A percentile compares a stretch with the other conserved stretches of the same genome.
These are phyloP conservation scores for Campopleginae sp. DNA, from an alignment of 2,888 invertebrate genomes.

Conservation along the genomic window DNA sequence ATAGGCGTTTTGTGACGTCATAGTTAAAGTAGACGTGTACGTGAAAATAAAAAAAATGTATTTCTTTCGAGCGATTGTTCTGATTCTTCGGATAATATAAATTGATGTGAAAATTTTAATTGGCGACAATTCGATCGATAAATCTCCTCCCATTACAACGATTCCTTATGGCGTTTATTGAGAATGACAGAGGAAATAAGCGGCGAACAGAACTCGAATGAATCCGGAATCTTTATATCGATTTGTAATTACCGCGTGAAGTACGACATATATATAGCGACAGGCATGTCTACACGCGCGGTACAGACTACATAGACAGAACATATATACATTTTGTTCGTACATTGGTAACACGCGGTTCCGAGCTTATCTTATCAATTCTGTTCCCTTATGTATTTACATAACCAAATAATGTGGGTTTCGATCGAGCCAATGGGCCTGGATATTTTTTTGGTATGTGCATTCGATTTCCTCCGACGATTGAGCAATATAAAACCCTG, in stretches of 20 bases:
- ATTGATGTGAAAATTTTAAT: no score
- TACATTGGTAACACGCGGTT: conserved; percentile 2
- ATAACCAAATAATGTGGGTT: conserved; percentile 40
- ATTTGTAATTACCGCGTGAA: not conserved
- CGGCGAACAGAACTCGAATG: no score
- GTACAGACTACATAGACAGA: not conserved
- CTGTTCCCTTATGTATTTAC: conserved; percentile 30
- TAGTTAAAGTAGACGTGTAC: no score
- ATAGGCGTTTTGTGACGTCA: no score
- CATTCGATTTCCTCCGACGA: conserved; percentile 3
- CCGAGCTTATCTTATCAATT: conserved; percentile 31
- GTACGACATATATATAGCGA: not conserved
- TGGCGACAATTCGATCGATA: no score
- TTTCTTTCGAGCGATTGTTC: no score
- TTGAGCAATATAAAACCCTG: not conserved
- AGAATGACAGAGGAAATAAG: no score
- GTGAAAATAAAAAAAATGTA: no score
- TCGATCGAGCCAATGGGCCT: conserved; percentile 7
- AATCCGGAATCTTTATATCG: not conserved
- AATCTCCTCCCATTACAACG: no score
- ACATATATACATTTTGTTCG: not conserved
- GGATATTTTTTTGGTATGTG: conserved; percentile 37
- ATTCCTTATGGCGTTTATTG: no score
- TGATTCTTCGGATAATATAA: no score
- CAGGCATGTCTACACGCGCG: not conserved